phyloP scores from a whole-genome alignment of 2,113 vertebrate genomes.

The Edolisoma coerulescens region DNA sequence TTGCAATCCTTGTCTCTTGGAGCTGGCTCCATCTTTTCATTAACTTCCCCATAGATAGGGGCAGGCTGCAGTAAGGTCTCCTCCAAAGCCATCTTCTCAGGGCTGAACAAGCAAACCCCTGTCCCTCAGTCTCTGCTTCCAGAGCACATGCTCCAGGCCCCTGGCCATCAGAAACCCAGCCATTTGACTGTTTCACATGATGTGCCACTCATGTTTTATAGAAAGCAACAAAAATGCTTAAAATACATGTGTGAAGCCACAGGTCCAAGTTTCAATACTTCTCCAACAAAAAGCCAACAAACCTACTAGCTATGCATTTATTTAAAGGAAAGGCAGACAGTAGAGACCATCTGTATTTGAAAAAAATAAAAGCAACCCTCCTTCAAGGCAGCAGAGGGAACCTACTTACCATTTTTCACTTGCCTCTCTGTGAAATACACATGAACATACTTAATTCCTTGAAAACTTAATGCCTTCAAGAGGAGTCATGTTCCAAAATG shows the following conservation, averaged over 20 bases:
- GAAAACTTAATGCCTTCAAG: neutral
- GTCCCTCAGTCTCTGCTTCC: neutral
- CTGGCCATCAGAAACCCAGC: neutral
- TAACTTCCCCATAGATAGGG: neutral
- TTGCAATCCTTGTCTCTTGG: neutral
- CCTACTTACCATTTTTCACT: constrained; percentile 41
- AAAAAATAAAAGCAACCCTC: neutral
- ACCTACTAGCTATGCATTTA: neutral
- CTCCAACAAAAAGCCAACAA: neutral
- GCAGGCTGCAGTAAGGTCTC: neutral
- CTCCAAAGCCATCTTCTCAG: neutral
- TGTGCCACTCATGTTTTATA: neutral
- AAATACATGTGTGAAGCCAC: neutral
- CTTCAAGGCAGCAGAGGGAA: constrained; percentile 39
- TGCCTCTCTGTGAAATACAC: neutral
- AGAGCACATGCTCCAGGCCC: neutral
- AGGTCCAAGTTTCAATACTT: neutral
- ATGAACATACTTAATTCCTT: neutral
- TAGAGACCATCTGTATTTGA: neutral
- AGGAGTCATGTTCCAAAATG: neutral
- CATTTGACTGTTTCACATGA: neutral
- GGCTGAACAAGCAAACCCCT: neutral
- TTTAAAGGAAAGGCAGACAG: neutral
- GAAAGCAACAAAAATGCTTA: neutral
- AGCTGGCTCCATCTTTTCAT: neutral